Conservation (phyloP, 2,888 invertebrate species). For the Megaustenia siamemsis region DNA sequence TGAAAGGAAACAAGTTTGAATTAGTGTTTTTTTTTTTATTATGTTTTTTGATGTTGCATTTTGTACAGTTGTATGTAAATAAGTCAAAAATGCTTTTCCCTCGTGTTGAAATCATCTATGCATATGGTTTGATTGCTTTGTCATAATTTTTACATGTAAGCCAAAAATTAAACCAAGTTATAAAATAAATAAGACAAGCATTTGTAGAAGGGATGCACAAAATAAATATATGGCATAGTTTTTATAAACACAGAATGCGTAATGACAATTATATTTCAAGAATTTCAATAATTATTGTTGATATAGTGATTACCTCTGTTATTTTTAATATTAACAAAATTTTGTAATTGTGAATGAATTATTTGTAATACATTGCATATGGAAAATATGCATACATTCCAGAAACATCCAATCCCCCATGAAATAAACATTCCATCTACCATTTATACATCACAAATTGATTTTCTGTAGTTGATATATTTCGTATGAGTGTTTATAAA, state of each 20-base stretch:
- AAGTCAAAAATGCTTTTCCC: background rate
- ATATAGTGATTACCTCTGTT: background rate
- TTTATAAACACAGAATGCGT: background rate
- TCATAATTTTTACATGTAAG: background rate
- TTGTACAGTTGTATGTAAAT: background rate
- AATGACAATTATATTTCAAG: background rate
- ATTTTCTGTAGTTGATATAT: background rate
- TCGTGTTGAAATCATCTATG: background rate
- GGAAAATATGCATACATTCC: conserved; percentile 21
- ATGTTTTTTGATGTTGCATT: background rate
- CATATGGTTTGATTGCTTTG: background rate
- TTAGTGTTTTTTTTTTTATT: background rate
- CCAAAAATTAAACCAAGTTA: background rate
- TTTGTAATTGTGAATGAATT: background rate
- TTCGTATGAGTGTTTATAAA: background rate
- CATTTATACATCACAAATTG: background rate
- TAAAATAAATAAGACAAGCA: background rate
- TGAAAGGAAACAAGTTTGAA: no score
- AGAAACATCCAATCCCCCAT: background rate
- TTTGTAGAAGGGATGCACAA: background rate
- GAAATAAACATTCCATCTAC: conserved; percentile 36
- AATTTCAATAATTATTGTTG: background rate
- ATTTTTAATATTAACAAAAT: background rate
- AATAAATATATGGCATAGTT: background rate
- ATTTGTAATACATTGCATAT: background rate